Base-by-base conservation (phyloP, 2,888 invertebrate genomes). In the Phengaris arion region DNA sequence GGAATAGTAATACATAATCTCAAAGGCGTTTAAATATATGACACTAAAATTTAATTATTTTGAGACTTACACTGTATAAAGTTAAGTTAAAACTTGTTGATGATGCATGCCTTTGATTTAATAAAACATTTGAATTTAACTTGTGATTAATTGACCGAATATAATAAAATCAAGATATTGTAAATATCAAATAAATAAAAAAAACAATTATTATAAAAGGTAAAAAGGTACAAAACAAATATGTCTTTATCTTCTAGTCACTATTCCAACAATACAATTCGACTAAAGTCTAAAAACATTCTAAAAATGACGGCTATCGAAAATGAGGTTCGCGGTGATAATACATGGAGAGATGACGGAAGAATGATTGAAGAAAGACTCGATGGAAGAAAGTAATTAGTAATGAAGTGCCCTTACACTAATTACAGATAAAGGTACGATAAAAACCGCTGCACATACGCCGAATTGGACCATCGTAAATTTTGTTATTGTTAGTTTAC, bases 251-350 rank as follows among this genome's bases (percentile, higher is more conserved):
- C 69, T 12, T 45, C 46, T 75, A 69, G 15, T 69, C 69, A 48
- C 70, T 52, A 54, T 74, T 74, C 46, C 70, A 70, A 57, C 70
- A 22, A 75, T 12, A 75, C 15, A 54, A 72, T 54, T 22, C n/a
- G 46, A 48, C 59, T 76, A 78, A 59, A 69, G 46, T 22, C 59
- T 76, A 78, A 59, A 69, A 76, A 74, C 57, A 68, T 51, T 54
- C 15, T 73, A 77, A 76, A 77, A 78, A 57, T 74, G 70, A 76
- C 70, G 77, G 76, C 84, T 85, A 87, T 81, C 79, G 78, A 89
- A 89, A 90, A 90, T 90, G 88, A 90, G 91, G 89, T 91, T 88
- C 82, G 79, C 78, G 80, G 81, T 81, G 79, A 83, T 81, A 81
- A 77, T 77, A 81, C 85, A 86, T 82, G 81, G 79, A 85, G 87